Conservation (phyloP, 2,888 invertebrate species). For the Dione vanillae region DNA sequence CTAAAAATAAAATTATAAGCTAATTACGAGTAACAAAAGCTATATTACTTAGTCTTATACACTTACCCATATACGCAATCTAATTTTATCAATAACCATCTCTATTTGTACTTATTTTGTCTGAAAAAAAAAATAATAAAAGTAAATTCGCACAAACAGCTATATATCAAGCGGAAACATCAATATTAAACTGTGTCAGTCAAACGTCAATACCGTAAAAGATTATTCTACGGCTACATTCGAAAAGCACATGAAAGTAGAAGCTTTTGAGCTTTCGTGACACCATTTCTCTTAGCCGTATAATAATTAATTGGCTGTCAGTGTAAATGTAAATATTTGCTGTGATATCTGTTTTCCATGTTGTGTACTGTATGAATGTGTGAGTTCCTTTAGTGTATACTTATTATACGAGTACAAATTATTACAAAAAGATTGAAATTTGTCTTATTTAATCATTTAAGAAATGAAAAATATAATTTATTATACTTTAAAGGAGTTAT, state of each 20-base stretch:
- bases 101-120: background rate
- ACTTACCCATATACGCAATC: slow-evolving; percentile 9
- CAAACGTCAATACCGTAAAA: slow-evolving; percentile 57
- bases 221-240: slow-evolving; percentile 51
- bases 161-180: slow-evolving; percentile 43
- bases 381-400: slow-evolving; percentile 17
- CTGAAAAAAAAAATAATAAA: background rate
- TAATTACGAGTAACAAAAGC: background rate
- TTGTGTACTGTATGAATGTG: slow-evolving; percentile 16
- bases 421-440: slow-evolving; percentile 9
- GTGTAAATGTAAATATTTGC: slow-evolving; percentile 60
- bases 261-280: background rate
- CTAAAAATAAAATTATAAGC: background rate
- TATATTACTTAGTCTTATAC: background rate
- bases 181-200: slow-evolving; percentile 54
- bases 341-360: slow-evolving; percentile 49
- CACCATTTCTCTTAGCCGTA: slow-evolving; percentile 52
- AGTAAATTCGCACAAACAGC: slow-evolving; percentile 2
- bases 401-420: background rate
- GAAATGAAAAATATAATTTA: too few relatives aligned
- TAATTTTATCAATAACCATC: slow-evolving; percentile 7
- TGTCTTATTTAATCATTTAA: too few relatives aligned
- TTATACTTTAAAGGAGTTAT: too few relatives aligned
- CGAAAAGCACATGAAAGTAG: slow-evolving; percentile 29
- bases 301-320: slow-evolving; percentile 55